Percentiles rank a stretch among this genome's conserved stretches.
Evolutionary conservation across 2,113 vertebrate species (phyloP).

Genomic region (Mustelus asterias): DNA sequence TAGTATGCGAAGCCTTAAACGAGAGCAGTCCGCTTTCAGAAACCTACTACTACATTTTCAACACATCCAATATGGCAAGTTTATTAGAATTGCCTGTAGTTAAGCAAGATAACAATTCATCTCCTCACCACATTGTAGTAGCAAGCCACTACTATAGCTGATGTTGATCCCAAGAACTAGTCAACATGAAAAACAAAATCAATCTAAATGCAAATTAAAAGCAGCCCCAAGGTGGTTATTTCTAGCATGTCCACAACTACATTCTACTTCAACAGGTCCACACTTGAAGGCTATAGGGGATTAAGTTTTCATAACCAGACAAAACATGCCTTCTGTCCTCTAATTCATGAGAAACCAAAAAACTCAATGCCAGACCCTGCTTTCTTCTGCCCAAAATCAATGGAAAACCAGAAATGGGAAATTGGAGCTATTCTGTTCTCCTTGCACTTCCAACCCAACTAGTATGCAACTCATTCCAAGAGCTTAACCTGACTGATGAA

Average conservation of each 20-base stretch:
- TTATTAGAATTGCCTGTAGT: neutral
- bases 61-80: neutral
- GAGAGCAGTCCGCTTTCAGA: neutral
- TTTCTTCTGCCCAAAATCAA: neutral
- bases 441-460: neutral
- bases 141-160: neutral
- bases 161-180: neutral
- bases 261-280: neutral
- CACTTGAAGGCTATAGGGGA: neutral
- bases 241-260: neutral
- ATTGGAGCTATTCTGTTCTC: neutral
- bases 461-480: neutral
- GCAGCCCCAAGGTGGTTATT: neutral
- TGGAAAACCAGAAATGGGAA: neutral
- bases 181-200: neutral
- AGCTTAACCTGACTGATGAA: neutral
- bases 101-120: neutral
- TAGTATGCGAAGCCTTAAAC: neutral
- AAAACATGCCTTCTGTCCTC: neutral
- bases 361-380: neutral
- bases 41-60: neutral
- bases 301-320: neutral
- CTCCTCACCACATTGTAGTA: neutral
- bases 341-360: neutral
- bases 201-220: neutral